Evolutionary conservation across 2,797 vertebrate genomes (phyloP).

Genomic region (Eremophila alpestris): DNA sequence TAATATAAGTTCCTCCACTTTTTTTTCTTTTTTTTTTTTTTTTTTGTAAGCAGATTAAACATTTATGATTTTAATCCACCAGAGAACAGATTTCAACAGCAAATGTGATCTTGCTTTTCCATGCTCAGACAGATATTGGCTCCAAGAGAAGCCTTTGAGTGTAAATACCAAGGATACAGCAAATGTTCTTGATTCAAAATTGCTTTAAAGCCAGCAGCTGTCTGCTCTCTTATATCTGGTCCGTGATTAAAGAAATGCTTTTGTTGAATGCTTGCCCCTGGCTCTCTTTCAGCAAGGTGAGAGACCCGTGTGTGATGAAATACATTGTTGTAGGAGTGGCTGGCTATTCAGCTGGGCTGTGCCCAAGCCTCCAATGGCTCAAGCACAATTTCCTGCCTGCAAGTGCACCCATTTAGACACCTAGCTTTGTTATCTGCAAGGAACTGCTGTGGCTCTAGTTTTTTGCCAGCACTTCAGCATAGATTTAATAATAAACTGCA

Average conservation of each 20-base stretch:
- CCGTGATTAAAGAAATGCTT: not conserved
- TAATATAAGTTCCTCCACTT: not conserved
- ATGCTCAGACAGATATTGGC: not conserved
- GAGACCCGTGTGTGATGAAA: not conserved
- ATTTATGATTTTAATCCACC: not conserved
- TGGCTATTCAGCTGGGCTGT: not conserved
- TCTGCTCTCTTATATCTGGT: not conserved
- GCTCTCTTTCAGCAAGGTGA: not conserved
- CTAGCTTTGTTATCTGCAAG: not conserved
- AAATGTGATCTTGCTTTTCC: conserved; percentile 17
- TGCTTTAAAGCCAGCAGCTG: conserved; percentile 33
- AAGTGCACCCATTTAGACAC: not conserved
- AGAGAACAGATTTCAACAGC: conserved; percentile 7
- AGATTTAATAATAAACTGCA: not conserved
- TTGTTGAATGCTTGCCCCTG: not conserved
- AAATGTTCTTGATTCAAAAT: conserved; percentile 33
- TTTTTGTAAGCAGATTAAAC: not conserved
- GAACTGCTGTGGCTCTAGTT: not conserved
- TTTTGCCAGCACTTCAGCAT: not conserved
- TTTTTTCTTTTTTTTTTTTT: not conserved
- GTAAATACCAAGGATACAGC: conserved; percentile 15
- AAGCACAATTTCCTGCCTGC: not conserved
- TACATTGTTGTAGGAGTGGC: not conserved
- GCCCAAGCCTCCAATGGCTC: not conserved
- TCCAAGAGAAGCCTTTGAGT: conserved; percentile 36